phyloP scores from a whole-genome alignment of 2,888 invertebrate genomes.

The Lochmaea capreae region DNA sequence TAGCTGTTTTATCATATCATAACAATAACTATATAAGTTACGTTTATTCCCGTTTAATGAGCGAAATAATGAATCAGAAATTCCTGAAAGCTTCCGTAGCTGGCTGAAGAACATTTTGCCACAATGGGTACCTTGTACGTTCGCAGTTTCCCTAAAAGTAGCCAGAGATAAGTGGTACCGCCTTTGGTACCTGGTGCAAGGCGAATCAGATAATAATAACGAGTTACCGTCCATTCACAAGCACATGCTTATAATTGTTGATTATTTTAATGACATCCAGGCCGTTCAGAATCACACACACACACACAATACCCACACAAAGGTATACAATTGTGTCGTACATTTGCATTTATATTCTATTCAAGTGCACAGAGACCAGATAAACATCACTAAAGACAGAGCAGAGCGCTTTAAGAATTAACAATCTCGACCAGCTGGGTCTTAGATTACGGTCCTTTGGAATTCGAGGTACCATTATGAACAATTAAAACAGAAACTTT shows the following conservation, averaged over 20 bases:
- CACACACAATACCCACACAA: conserved; percentile 62
- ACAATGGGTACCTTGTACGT: conserved; percentile 47
- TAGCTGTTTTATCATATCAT: conserved; percentile 29
- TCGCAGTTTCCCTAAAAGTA: conserved; percentile 54
- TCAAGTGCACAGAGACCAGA: conserved; percentile 62
- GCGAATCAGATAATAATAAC: conserved; percentile 60
- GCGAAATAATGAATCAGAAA: conserved; percentile 47
- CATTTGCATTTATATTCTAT: conserved; percentile 66
- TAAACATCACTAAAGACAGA: conserved; percentile 63
- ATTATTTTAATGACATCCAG: conserved; percentile 64
- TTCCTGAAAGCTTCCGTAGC: conserved; percentile 39
- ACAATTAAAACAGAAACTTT: conserved; percentile 33
- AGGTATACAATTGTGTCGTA: conserved; percentile 64
- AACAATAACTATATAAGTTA: conserved; percentile 26
- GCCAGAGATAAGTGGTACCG: conserved; percentile 55
- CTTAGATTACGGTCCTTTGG: conserved; percentile 34
- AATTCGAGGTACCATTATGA: conserved; percentile 37
- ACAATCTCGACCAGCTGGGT: conserved; percentile 53
- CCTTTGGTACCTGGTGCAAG: conserved; percentile 55
- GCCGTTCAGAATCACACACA: conserved; percentile 60
- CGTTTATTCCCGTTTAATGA: conserved; percentile 41
- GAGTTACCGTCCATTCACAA: conserved; percentile 55
- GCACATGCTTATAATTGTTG: conserved; percentile 63
- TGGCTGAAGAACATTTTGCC: conserved; percentile 36
- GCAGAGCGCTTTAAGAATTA: conserved; percentile 62